These are phyloP conservation scores for Pelodiscus sinensis DNA, from an alignment of 2,113 vertebrate genomes.

Conservation along the genomic window DNA sequence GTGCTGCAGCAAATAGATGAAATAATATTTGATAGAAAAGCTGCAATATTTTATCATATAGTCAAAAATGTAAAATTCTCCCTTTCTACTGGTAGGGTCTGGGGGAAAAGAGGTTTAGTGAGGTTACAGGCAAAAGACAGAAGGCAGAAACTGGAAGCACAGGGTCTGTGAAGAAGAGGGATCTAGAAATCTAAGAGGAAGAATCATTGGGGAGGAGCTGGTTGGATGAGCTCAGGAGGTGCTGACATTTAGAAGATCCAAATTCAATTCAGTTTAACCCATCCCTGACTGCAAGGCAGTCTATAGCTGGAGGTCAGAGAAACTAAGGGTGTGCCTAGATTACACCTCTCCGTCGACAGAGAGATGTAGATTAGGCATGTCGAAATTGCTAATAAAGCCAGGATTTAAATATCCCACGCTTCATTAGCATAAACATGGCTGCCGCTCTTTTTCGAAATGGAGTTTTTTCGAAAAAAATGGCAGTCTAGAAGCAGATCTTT, in stretches of 20 bases:
- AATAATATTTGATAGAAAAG: not conserved
- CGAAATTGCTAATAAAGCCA: too few relatives aligned
- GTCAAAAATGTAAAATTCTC: not conserved
- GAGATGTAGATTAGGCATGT: too few relatives aligned
- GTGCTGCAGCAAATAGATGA: not conserved
- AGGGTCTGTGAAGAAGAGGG: not conserved
- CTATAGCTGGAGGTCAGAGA: not conserved
- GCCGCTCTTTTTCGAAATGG: too few relatives aligned
- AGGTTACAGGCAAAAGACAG: not conserved
- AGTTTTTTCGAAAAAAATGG: too few relatives aligned
- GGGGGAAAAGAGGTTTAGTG: not conserved
- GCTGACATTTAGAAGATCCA: not conserved
- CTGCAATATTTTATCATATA: not conserved
- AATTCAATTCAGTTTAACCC: not conserved
- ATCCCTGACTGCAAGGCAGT: not conserved
- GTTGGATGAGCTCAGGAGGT: not conserved
- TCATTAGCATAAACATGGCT: too few relatives aligned
- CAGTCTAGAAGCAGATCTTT: too few relatives aligned
- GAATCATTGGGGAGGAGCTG: not conserved
- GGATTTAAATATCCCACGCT: too few relatives aligned
- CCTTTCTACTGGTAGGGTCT: not conserved
- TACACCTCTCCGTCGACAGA: too few relatives aligned
- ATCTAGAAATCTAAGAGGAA: not conserved
- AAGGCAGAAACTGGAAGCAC: not conserved
- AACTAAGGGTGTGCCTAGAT: not conserved